phyloP scores from a whole-genome alignment of 2,888 invertebrate genomes.

The Sturmia bella region DNA sequence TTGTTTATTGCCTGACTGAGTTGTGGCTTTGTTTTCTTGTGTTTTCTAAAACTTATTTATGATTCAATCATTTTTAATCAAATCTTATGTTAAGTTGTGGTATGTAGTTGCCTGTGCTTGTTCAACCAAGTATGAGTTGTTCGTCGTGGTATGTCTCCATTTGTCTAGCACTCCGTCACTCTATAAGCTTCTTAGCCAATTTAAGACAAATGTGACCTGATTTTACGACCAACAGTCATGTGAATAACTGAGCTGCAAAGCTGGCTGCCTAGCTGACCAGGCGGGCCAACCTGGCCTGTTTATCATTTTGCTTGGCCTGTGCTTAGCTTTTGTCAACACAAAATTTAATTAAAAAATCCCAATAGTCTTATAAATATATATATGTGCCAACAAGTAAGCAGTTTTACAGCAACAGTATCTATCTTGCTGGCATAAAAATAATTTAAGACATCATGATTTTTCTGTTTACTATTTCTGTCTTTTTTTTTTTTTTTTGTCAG shows the following conservation, averaged over 20 bases:
- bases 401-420: background rate
- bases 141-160: slow-evolving; percentile 44
- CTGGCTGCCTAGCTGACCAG: background rate
- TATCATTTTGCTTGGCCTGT: slow-evolving; percentile 15
- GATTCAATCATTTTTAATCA: slow-evolving; percentile 62
- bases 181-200: slow-evolving; percentile 66
- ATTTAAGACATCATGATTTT: slow-evolving; percentile 16
- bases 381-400: background rate
- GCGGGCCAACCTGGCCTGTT: background rate
- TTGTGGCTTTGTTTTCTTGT: background rate
- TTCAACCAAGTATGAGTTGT: slow-evolving; percentile 15
- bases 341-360: slow-evolving; percentile 61
- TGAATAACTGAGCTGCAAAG: background rate
- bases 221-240: slow-evolving; percentile 47
- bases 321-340: slow-evolving; percentile 56
- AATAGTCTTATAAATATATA: slow-evolving; percentile 17
- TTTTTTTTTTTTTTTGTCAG: background rate
- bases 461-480: no score
- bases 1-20: slow-evolving; percentile 15
- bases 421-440: slow-evolving; percentile 10
- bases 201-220: slow-evolving; percentile 68
- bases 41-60: slow-evolving; percentile 52
- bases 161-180: slow-evolving; percentile 58
- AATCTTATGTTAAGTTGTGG: slow-evolving; percentile 27
- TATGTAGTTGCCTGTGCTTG: background rate